Conservation (phyloP, 2,797 vertebrate genomes). For the Gobionotothen gibberifrons region DNA sequence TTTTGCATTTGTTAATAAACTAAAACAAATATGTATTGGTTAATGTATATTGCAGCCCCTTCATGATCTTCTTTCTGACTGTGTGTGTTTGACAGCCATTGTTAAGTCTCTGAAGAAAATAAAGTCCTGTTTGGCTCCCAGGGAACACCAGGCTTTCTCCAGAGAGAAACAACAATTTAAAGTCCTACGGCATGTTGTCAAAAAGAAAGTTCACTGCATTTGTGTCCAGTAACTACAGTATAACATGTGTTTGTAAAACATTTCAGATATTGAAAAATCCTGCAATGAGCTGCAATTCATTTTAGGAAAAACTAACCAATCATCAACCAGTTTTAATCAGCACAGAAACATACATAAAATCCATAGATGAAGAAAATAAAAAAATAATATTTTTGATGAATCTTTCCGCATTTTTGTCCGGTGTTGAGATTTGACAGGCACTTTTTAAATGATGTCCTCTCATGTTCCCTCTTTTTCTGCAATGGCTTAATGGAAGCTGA, state of each 20-base stretch:
- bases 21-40: slow-evolving; percentile 53
- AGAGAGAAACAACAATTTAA: slow-evolving; percentile 24
- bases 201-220: slow-evolving; percentile 1
- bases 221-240: slow-evolving; percentile 13
- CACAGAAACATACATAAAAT: background rate
- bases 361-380: too few species aligned
- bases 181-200: slow-evolving; percentile 22
- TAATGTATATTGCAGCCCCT: slow-evolving; percentile 3
- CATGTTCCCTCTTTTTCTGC: too few species aligned
- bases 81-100: slow-evolving; percentile 31
- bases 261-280: background rate
- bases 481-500: too few species aligned
- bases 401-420: background rate
- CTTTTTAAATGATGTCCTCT: too few species aligned
- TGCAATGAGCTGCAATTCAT: background rate
- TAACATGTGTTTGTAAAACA: slow-evolving; percentile 1
- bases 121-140: slow-evolving; percentile 34
- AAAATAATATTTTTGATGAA: too few species aligned
- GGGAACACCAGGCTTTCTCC: slow-evolving; percentile 34
- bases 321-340: background rate
- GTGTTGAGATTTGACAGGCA: too few species aligned
- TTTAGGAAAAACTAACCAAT: background rate
- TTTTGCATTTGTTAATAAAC: slow-evolving; percentile 21
- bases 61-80: background rate
- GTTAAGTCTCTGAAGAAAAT: slow-evolving; percentile 37